A percentile compares a stretch with the other conserved stretches of the same genome.
Conservation (phyloP, 2,888 invertebrate species). For the Acanthosepion pharaonis region DNA sequence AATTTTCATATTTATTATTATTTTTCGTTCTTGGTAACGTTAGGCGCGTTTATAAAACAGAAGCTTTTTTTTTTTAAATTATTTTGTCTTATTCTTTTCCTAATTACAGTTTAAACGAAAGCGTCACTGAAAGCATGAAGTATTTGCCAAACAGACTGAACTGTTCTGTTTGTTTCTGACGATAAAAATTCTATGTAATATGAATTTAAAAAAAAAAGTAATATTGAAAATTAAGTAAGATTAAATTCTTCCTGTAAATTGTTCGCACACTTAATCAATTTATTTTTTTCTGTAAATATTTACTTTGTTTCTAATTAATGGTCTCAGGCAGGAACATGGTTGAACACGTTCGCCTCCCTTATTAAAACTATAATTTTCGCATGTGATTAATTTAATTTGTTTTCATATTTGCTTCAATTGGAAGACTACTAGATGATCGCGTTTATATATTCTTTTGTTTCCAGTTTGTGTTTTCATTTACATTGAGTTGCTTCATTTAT, state of each 20-base stretch:
- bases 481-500: not conserved
- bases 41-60: not conserved
- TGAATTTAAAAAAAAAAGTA: not conserved
- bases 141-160: not conserved
- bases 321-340: not conserved
- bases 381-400: slow-evolving; percentile 17
- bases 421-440: not conserved
- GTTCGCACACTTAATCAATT: not conserved
- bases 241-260: not conserved
- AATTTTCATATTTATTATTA: not conserved
- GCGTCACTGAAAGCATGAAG: not conserved
- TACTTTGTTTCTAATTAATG: slow-evolving; percentile 33
- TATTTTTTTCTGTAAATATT: not conserved
- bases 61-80: not conserved
- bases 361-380: slow-evolving; percentile 17
- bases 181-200: not conserved
- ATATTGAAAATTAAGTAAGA: not conserved
- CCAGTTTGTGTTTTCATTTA: not conserved
- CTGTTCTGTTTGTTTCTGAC: not conserved
- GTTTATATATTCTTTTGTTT: not conserved
- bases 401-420: not conserved
- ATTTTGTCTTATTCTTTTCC: not conserved
- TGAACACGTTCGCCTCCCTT: not conserved
- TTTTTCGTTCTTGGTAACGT: not conserved
- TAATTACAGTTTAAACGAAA: not conserved